Evolutionary conservation across 2,113 vertebrate genomes (phyloP), one percentile per base, ranked within the genome.

Genomic region (Nycticryphes semicollaris): DNA sequence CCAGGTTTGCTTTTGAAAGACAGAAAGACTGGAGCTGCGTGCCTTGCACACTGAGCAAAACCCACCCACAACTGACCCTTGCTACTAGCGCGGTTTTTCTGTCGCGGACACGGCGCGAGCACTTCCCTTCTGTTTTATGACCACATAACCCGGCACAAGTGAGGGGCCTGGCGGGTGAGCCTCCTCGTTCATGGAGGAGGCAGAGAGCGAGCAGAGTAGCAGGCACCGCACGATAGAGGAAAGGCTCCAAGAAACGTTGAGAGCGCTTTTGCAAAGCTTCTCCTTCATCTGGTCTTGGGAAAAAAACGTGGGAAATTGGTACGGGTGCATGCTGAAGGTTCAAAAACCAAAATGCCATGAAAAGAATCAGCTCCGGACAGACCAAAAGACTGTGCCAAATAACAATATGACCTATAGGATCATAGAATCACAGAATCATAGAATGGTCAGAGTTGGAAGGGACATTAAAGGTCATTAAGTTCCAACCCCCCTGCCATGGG

Each of bases 1-100:
- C 11, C 20, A 9, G 41, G 7, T 73, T 67, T 77, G 14, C 16
- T 27, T 48, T 50, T 37, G 39, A 39, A 90, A 31, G 56, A 27
- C 23, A 0, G 0, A 25, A 28, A 30, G 19, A 20, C 23, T 20
- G 24, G 37, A 62, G 31, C 10, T 39, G 12, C 1, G 0, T 33
- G 33, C 28, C 35, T 69, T 19, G 35, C 25, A 13, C 24, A 22
- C 43, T 0, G 0, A 57, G 43, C 18, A 14, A 54, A 88, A 57
- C 17, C 27, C 2, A 0, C 33, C 47, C 1, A 0, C 48, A 68
- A 20, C 35, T 1, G 1, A 3, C 53, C 14, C 27, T 41, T 43
- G n/a, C 64, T n/a, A 17, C 10, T 10, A 27, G 15, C 48, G 23
- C 2, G 1, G 10, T 5, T 73, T 47, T 62, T 62, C 35, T 47